Conservation (phyloP, 1,140 invertebrate species). For the Macrobrachium rosenbergii region DNA sequence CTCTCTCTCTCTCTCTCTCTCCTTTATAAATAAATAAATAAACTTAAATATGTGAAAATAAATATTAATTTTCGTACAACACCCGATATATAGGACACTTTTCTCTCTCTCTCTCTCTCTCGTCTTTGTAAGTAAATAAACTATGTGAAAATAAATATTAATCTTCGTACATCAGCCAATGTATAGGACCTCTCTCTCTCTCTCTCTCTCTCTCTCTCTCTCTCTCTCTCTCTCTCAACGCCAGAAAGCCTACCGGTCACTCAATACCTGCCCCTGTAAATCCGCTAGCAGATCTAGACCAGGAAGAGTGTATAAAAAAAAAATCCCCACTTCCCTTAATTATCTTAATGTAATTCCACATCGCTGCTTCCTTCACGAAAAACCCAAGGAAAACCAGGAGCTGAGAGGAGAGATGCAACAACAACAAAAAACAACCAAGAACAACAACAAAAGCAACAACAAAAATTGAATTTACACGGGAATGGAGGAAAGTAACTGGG, state of each 20-base stretch:
- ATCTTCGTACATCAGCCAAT: neutral
- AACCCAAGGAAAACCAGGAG: neutral
- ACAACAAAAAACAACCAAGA: neutral
- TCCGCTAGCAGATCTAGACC: neutral
- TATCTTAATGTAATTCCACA: constrained; percentile 37
- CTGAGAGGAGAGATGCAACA: constrained; percentile 5
- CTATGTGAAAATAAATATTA: no score
- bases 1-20: neutral
- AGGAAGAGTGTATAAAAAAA: no score
- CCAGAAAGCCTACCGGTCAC: no score
- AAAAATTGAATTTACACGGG: neutral
- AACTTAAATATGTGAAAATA: no score
- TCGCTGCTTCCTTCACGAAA: neutral
- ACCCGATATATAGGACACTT: no score
- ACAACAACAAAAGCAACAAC: neutral
- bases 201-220: neutral
- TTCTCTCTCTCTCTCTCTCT: no score
- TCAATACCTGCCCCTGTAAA: no score
- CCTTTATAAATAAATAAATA: no score
- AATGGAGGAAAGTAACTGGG: constrained; percentile 1
- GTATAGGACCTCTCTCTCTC: neutral
- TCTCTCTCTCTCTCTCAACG: neutral
- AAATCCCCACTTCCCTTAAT: constrained; percentile 7
- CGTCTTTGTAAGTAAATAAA: no score
- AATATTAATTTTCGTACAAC: no score